Conservation (phyloP, 2,113 vertebrate genomes). For the Aleadryas rufinucha region DNA sequence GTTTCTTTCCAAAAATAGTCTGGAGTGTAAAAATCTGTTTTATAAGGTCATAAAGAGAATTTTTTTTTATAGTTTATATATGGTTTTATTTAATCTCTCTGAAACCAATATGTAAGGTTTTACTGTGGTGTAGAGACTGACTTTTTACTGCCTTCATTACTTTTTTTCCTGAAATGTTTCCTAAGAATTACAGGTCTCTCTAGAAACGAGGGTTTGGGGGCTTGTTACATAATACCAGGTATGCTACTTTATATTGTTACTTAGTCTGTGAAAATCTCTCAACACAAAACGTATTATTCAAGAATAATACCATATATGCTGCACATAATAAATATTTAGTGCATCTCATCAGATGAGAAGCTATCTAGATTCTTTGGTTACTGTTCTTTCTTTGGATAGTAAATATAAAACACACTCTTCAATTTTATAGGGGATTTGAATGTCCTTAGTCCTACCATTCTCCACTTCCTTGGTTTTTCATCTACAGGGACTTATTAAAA, state of each 20-base stretch:
- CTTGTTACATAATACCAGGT: background rate
- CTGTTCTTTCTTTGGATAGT: background rate
- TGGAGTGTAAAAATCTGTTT: background rate
- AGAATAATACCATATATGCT: background rate
- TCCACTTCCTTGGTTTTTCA: background rate
- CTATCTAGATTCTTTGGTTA: background rate
- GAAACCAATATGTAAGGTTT: background rate
- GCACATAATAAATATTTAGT: background rate
- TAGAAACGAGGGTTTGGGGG: background rate
- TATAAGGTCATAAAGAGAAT: background rate
- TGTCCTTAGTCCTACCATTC: background rate
- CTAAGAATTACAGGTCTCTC: background rate
- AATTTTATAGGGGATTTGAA: background rate
- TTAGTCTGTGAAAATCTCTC: background rate
- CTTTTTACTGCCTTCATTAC: background rate
- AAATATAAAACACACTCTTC: background rate
- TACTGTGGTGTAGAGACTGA: background rate
- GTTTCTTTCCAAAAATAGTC: background rate
- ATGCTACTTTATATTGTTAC: background rate
- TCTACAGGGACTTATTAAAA: background rate
- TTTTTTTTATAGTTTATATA: background rate
- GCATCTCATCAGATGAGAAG: background rate
- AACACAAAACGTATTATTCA: background rate
- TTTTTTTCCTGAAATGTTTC: background rate
- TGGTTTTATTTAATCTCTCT: slow-evolving; percentile 19